Percentiles rank a stretch among this genome's conserved stretches.
phyloP scores from a whole-genome alignment of 2,888 invertebrate genomes.

The Agrilus cyanescens region DNA sequence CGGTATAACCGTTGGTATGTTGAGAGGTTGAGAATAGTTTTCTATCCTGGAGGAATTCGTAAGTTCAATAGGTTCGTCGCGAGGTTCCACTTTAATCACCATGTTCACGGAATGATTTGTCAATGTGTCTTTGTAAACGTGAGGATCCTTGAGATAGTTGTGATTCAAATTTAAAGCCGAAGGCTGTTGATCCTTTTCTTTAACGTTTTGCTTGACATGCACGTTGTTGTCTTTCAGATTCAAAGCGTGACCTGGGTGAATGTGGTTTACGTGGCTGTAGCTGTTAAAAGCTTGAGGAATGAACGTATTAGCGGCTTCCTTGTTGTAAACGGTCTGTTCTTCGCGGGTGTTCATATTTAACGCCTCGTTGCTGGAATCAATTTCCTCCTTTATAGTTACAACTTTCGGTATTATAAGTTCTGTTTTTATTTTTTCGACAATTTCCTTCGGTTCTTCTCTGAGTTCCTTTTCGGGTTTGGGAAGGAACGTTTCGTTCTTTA shows the following conservation, averaged over 20 bases:
- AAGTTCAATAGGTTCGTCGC: conserved; percentile 35
- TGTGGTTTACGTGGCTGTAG: conserved; percentile 22
- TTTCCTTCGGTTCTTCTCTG: conserved; percentile 23
- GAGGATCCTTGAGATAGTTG: conserved; percentile 16
- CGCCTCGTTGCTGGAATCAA: conserved; percentile 27
- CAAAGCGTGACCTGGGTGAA: conserved; percentile 21
- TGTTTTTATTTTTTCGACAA: conserved; percentile 41
- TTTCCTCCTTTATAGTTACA: conserved; percentile 36
- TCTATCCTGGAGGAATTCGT: conserved; percentile 25
- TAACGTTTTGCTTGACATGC: conserved; percentile 16
- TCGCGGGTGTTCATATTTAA: conserved; percentile 22
- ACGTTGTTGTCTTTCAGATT: conserved; percentile 24
- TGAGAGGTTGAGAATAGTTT: conserved; percentile 25
- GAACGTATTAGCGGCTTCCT: conserved; percentile 18
- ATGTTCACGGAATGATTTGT: conserved; percentile 16
- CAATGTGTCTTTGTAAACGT: conserved; percentile 13
- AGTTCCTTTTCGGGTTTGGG: conserved; percentile 18
- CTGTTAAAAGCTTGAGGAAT: conserved; percentile 24
- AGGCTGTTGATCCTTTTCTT: conserved; percentile 3
- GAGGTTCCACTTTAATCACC: conserved; percentile 32
- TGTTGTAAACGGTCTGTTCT: conserved; percentile 21
- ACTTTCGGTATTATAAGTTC: conserved; percentile 52
- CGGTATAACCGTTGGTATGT: conserved; percentile 31
- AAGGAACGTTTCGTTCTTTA: conserved; percentile 25
- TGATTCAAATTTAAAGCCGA: conserved; percentile 7